Evolutionary conservation across 2,797 vertebrate genomes (phyloP).

Genomic region (Coccyzus lansbergi): DNA sequence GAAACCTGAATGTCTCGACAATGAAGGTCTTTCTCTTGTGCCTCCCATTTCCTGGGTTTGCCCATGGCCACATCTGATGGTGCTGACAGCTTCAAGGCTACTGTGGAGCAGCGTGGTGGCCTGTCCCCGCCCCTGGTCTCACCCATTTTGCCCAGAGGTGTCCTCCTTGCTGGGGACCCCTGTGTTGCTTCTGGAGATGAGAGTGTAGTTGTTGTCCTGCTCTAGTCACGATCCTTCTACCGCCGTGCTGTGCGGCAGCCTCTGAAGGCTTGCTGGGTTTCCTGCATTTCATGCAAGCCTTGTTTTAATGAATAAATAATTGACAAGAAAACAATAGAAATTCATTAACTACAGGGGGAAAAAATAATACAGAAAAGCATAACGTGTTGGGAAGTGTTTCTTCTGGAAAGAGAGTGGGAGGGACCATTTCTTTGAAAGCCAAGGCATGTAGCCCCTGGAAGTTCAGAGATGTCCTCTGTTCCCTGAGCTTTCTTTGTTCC

Average conservation of each 20-base stretch:
- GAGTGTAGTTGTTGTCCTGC: accelerated
- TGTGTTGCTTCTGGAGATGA: accelerated
- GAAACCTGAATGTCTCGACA: not conserved
- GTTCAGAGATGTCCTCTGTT: slow-evolving; percentile 13
- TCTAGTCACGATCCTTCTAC: accelerated
- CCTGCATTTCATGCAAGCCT: not conserved
- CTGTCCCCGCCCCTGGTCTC: not conserved
- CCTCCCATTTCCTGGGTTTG: not conserved
- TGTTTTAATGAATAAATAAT: slow-evolving; percentile 54
- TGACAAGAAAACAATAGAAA: slow-evolving; percentile 45
- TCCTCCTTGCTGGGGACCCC: not conserved
- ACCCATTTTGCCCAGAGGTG: not conserved
- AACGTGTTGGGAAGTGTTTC: slow-evolving; percentile 5
- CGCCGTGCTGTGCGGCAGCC: accelerated
- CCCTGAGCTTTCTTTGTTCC: not conserved
- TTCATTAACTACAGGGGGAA: slow-evolving; percentile 16
- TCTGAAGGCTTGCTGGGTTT: not conserved
- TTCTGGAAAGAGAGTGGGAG: not conserved
- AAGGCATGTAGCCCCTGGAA: slow-evolving; percentile 11
- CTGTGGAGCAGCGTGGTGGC: not conserved
- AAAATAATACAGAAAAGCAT: slow-evolving; percentile 13
- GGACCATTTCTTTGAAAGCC: slow-evolving; percentile 34
- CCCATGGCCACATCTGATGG: accelerated
- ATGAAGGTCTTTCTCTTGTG: not conserved
- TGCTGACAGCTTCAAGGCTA: accelerated